These are phyloP conservation scores for Stichodactyla mertensii DNA, from an alignment of 64 coral and sea anemone genomes.

Conservation along the genomic window DNA sequence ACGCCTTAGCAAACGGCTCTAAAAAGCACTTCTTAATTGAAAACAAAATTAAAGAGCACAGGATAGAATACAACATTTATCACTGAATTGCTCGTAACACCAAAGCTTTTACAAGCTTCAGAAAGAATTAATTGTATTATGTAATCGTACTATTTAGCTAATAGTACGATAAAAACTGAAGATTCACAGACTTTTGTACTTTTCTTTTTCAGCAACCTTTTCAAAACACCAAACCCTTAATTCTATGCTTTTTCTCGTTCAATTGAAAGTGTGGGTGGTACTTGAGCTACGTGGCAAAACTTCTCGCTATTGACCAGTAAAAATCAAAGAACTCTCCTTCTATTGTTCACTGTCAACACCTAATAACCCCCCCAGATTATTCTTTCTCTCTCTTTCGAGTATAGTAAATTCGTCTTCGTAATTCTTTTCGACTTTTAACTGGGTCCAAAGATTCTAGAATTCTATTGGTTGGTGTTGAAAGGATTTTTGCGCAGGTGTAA, in stretches of 20 bases:
- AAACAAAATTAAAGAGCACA: neutral
- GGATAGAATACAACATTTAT: too few species aligned
- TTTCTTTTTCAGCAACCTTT: too few species aligned
- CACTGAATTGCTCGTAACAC: too few species aligned
- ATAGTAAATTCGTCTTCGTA: neutral
- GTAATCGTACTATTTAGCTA: too few species aligned
- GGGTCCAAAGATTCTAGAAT: neutral
- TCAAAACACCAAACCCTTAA: neutral
- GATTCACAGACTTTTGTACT: too few species aligned
- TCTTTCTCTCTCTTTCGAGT: neutral
- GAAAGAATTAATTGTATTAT: too few species aligned
- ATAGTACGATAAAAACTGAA: too few species aligned
- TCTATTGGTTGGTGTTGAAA: neutral
- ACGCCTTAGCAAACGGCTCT: neutral
- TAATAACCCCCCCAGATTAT: neutral
- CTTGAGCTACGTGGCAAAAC: neutral
- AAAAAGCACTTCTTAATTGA: neutral
- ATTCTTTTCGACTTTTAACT: neutral
- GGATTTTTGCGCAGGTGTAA: neutral
- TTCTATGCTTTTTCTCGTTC: neutral
- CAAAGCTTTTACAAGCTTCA: too few species aligned
- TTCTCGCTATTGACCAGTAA: neutral
- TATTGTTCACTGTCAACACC: neutral
- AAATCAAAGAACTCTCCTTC: neutral
- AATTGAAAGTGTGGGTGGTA: neutral